Evolutionary conservation across 2,797 vertebrate genomes (phyloP), one percentile per base, ranked within the genome.

Genomic region (Toxotes lorentzi): DNA sequence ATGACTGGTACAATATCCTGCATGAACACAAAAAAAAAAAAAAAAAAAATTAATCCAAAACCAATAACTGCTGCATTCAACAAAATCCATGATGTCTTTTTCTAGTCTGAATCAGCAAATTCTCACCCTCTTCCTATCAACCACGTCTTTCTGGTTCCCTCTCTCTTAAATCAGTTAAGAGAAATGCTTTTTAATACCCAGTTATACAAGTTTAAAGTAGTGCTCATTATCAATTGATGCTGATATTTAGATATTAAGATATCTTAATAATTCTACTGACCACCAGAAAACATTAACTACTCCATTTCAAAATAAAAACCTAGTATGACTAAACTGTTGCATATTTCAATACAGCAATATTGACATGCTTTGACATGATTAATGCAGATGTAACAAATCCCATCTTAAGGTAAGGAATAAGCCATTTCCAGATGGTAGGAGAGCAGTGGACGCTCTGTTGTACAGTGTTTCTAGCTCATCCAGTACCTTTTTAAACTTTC

Each of bases 401-500:
- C 61, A 84, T 79, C 50, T 70, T 35, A 60, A 79, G 56, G 59
- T 79, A 73, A 87, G 68, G 76, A 86, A 77, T 76, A 85, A 87
- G 76, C 85, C 70, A 79, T 79, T 88, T 92, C 78, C 82, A 71
- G 73, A 81, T 77, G 84, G 73, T 70, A 87, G 83, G 78, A 88
- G 91, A 92, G 89, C 91, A 89, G 81, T 74, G 72, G 78, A 71
- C 63, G 83, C 85, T 92, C 90, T 83, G 87, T 91, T 86, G 89
- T 81, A 92, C 78, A 89, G 88, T 91, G 92, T 91, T 94, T 93
- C 96, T 97, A 96, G 93, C 95, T 93, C 93, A 95, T 95, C 95
- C 97, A 99, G 98, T 99, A 99, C 98, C 98, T 99, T 99, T 98
- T 99, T 99, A 98, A 96, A 99, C 95, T 99, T 99, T 96, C 98